Evolutionary conservation across 2,113 vertebrate genomes (phyloP).

Genomic region (Plestiodon gilberti): DNA sequence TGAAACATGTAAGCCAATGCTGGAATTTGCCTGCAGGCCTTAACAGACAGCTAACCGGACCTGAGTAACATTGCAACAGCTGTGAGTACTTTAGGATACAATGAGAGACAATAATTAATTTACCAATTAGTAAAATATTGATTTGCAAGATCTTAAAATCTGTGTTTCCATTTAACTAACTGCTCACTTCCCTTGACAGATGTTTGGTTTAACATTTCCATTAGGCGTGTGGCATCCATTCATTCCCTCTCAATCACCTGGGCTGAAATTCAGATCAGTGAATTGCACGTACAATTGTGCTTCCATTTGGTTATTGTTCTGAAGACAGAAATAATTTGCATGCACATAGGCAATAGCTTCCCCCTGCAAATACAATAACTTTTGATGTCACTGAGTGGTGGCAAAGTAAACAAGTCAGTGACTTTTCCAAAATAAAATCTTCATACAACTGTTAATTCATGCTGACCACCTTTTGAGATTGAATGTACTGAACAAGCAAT

Average conservation of each 20-base stretch:
- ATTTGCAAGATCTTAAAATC: slow-evolving; percentile 64
- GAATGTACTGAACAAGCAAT: not conserved
- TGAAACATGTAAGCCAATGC: slow-evolving; percentile 6
- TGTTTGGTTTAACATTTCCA: slow-evolving; percentile 50
- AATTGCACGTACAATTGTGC: not conserved
- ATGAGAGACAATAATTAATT: slow-evolving; percentile 72
- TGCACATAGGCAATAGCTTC: not conserved
- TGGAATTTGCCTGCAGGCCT: slow-evolving; percentile 29
- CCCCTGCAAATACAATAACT: no score
- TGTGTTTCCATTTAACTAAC: slow-evolving; percentile 63
- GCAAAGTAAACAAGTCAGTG: no score
- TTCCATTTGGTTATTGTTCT: not conserved
- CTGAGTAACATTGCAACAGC: slow-evolving; percentile 50
- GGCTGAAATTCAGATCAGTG: not conserved
- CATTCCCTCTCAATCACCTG: slow-evolving; percentile 18
- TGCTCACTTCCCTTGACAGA: slow-evolving; percentile 61
- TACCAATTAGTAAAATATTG: slow-evolving; percentile 69
- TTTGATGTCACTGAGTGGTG: no score
- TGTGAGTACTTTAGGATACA: slow-evolving; percentile 62
- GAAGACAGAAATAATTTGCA: not conserved
- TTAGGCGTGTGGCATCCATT: slow-evolving; percentile 35
- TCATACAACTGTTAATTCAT: not conserved
- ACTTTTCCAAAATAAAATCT: no score
- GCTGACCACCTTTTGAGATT: not conserved
- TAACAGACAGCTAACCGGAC: slow-evolving; percentile 45